Percentiles rank a stretch among this genome's conserved stretches.
Evolutionary conservation across 2,113 vertebrate genomes (phyloP).

Genomic region (Amphilophus citrinellus): DNA sequence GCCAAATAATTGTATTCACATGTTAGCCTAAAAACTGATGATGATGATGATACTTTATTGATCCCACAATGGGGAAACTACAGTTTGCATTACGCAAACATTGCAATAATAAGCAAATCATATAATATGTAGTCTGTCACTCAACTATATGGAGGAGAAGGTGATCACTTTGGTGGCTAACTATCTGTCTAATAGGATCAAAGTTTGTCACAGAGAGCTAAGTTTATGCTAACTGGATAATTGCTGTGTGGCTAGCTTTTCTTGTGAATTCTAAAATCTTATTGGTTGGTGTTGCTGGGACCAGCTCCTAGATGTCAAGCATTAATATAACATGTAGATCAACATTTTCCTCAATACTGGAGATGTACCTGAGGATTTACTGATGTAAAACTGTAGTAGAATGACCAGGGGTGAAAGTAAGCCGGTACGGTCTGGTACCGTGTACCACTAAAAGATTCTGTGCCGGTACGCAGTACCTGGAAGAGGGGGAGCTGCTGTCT

Average conservation of each 20-base stretch:
- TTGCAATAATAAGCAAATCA: neutral
- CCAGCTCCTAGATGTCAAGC: neutral
- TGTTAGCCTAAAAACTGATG: neutral
- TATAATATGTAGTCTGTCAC: neutral
- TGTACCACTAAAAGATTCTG: too few species aligned
- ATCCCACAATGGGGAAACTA: too few species aligned
- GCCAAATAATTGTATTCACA: neutral
- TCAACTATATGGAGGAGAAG: neutral
- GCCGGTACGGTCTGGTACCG: too few species aligned
- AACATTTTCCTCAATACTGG: neutral
- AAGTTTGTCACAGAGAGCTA: neutral
- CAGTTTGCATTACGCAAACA: neutral
- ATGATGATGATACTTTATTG: too few species aligned
- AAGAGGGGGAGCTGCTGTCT: too few species aligned
- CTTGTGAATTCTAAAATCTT: neutral
- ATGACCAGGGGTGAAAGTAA: too few species aligned
- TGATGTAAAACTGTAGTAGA: too few species aligned
- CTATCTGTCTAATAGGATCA: neutral
- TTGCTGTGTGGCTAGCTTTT: neutral
- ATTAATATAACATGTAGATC: neutral
- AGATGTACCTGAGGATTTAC: neutral
- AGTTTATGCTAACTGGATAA: neutral
- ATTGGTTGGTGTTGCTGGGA: neutral
- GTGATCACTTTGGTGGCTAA: neutral
- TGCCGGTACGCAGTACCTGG: too few species aligned